Evolutionary conservation across 2,797 vertebrate species (phyloP).

Genomic region (Smutsia temminckii): DNA sequence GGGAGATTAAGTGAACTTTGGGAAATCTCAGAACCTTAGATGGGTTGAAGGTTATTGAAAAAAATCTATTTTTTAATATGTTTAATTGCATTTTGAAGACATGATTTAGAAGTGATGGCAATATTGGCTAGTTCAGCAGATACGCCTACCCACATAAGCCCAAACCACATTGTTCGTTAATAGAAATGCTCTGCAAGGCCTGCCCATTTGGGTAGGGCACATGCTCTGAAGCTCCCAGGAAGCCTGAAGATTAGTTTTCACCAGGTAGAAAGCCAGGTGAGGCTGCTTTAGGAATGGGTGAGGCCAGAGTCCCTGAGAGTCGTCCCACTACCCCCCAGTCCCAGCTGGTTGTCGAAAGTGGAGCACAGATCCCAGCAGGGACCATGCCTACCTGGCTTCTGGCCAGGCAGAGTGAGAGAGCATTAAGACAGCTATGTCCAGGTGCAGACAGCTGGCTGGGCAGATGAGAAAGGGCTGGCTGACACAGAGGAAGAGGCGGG

Average conservation of each 20-base stretch:
- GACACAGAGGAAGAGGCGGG: slow-evolving; percentile 52
- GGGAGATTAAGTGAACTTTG: background rate
- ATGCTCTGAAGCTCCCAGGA: background rate
- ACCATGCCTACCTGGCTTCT: slow-evolving; percentile 58
- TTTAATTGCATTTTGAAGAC: slow-evolving; percentile 1
- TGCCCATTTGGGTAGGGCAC: background rate
- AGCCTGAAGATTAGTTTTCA: background rate
- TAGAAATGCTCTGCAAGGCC: background rate
- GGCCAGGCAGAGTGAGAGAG: slow-evolving; percentile 53
- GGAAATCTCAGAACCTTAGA: background rate
- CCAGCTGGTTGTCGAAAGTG: slow-evolving; percentile 42
- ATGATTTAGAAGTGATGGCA: background rate
- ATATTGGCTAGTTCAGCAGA: background rate
- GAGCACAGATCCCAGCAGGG: slow-evolving; percentile 16
- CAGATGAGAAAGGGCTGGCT: slow-evolving; percentile 8
- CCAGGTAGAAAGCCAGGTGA: background rate
- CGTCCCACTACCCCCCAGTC: background rate
- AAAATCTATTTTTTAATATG: background rate
- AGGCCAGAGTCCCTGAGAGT: background rate
- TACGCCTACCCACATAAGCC: background rate
- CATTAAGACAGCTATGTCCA: slow-evolving; percentile 59
- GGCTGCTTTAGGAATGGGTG: background rate
- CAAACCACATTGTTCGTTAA: background rate
- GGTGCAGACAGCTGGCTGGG: slow-evolving; percentile 74
- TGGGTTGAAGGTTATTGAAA: background rate